phyloP scores from a whole-genome alignment of 2,888 invertebrate species.

The Eurytoma adleriae region DNA sequence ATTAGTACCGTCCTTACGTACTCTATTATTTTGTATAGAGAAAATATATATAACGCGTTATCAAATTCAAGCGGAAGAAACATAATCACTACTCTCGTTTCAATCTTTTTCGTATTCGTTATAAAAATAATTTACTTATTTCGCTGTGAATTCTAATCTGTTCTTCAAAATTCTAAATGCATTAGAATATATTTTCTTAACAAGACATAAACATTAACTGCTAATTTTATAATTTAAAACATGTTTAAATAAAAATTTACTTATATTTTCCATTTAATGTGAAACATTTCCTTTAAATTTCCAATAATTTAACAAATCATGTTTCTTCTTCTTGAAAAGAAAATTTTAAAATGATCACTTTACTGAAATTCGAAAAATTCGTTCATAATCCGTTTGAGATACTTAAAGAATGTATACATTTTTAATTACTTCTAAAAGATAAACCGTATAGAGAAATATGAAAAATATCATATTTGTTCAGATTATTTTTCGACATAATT shows the following conservation, averaged over 20 bases:
- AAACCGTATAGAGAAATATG: conserved; percentile 23
- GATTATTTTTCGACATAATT: conserved; percentile 49
- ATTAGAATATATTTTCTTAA: too few relatives aligned
- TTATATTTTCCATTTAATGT: conserved; percentile 24
- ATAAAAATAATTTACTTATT: background rate
- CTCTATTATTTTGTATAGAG: conserved; percentile 59
- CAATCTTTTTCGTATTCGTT: background rate
- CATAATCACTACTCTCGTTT: too few relatives aligned
- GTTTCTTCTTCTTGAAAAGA: background rate
- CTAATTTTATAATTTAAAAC: background rate
- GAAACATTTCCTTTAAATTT: conserved; percentile 3
- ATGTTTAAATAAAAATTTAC: conserved; percentile 5
- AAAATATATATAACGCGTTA: conserved; percentile 60
- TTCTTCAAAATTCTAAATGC: too few relatives aligned
- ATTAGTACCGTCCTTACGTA: conserved; percentile 60
- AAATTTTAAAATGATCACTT: background rate
- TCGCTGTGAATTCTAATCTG: too few relatives aligned
- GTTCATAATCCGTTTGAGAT: conserved; percentile 14
- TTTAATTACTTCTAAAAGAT: conserved; percentile 25
- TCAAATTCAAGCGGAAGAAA: conserved; percentile 6
- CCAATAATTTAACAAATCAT: conserved; percentile 13
- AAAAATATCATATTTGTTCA: conserved; percentile 28
- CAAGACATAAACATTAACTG: too few relatives aligned
- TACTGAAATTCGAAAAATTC: conserved; percentile 19
- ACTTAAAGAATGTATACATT: conserved; percentile 12